Conservation (phyloP, 1,140 invertebrate species). For the Hyposmocoma kahamanoa region DNA sequence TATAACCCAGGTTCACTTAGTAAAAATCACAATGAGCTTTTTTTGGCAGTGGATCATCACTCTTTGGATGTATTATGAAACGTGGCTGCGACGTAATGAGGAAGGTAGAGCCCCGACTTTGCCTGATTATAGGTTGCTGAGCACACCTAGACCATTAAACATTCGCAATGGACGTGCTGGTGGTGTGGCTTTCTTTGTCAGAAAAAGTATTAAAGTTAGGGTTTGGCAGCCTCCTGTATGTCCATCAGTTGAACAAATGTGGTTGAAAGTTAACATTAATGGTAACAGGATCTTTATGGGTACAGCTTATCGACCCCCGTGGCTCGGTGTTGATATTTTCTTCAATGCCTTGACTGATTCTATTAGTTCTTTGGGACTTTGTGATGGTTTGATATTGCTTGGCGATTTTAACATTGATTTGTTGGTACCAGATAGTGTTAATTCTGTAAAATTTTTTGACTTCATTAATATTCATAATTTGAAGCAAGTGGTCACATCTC, state of each 20-base stretch:
- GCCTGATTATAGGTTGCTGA: constrained; percentile 2
- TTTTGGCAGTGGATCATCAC: neutral
- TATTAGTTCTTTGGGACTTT: neutral
- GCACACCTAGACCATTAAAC: neutral
- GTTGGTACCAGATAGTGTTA: neutral
- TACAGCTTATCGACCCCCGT: neutral
- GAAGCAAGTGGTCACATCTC: neutral
- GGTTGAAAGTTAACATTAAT: constrained; percentile 6
- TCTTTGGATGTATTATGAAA: constrained; percentile 2
- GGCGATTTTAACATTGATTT: constrained; percentile 2
- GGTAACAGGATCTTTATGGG: neutral
- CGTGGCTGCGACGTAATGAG: neutral
- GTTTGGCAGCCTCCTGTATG: neutral
- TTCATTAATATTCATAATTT: constrained; percentile 2
- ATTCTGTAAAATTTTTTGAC: neutral
- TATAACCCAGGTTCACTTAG: no score
- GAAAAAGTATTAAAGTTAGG: constrained; percentile 2
- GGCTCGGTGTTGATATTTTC: neutral
- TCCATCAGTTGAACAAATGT: neutral
- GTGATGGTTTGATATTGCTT: neutral
- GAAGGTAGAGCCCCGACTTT: constrained; percentile 1
- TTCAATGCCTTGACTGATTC: neutral
- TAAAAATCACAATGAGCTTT: no score
- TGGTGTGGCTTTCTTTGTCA: constrained; percentile 6
- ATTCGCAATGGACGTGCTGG: neutral